Percentiles rank a stretch among this genome's conserved stretches.
phyloP scores from a whole-genome alignment of 2,888 invertebrate species.

The Dasysyrphus albostriatus region DNA sequence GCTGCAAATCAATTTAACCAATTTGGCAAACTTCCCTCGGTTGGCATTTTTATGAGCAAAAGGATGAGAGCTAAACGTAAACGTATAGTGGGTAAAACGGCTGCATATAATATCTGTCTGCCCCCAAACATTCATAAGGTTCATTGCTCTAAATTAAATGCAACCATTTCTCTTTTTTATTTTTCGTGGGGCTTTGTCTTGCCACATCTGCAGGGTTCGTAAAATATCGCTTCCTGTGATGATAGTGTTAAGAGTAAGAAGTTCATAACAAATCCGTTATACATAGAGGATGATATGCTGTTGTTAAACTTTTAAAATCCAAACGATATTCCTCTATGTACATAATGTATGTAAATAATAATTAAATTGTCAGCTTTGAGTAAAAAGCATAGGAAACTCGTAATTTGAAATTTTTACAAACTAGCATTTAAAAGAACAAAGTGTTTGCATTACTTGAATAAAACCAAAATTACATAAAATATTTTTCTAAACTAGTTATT shows the following conservation, averaged over 20 bases:
- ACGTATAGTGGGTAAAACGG: constrained; percentile 20
- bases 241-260: background rate
- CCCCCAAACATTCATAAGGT: constrained; percentile 43
- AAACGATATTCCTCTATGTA: no score
- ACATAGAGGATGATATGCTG: background rate
- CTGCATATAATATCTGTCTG: constrained; percentile 37
- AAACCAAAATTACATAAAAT: no score
- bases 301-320: no score
- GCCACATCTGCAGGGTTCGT: background rate
- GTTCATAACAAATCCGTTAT: background rate
- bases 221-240: background rate
- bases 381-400: no score
- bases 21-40: constrained; percentile 63
- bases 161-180: background rate
- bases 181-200: background rate
- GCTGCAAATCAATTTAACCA: constrained; percentile 58
- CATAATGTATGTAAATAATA: no score
- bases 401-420: no score
- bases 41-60: constrained; percentile 49
- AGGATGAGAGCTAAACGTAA: constrained; percentile 45
- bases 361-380: no score
- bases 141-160: constrained; percentile 43
- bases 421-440: no score
- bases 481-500: no score
- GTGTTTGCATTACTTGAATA: no score